phyloP scores from a whole-genome alignment of 1,140 invertebrate genomes.

The Aphidius gifuensis region DNA sequence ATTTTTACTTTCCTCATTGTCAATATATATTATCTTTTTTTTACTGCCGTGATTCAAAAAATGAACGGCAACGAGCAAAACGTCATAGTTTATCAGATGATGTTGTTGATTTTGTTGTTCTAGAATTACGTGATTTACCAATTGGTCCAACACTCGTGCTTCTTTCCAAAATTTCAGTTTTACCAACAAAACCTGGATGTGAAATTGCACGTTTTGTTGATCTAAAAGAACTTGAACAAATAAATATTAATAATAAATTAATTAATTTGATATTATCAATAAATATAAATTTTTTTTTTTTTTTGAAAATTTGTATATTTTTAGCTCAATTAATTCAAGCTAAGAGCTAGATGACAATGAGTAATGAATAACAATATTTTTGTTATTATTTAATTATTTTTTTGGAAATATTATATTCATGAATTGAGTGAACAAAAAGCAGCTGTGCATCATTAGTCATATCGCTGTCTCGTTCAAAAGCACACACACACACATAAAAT shows the following conservation, averaged over 20 bases:
- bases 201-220: constrained; percentile 48
- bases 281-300: neutral
- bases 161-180: constrained; percentile 40
- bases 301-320: neutral
- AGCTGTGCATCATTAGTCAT: constrained; percentile 11
- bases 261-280: neutral
- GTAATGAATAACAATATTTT: too few relatives aligned
- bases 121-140: constrained; percentile 1
- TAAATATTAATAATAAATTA: neutral
- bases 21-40: constrained; percentile 4
- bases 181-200: constrained; percentile 37
- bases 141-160: constrained; percentile 47
- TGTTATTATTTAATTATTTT: too few relatives aligned
- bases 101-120: constrained; percentile 32
- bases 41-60: constrained; percentile 48
- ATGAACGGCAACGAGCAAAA: constrained; percentile 50
- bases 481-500: too few relatives aligned
- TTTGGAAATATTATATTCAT: neutral
- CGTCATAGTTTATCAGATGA: constrained; percentile 51
- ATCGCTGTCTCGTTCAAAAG: neutral
- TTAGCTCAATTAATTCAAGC: too few relatives aligned
- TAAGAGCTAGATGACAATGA: neutral
- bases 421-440: neutral
- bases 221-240: constrained; percentile 44
- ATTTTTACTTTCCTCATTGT: neutral